Evolutionary conservation across 1,140 invertebrate genomes (phyloP).

Genomic region (Drosophila quadrilineata): DNA sequence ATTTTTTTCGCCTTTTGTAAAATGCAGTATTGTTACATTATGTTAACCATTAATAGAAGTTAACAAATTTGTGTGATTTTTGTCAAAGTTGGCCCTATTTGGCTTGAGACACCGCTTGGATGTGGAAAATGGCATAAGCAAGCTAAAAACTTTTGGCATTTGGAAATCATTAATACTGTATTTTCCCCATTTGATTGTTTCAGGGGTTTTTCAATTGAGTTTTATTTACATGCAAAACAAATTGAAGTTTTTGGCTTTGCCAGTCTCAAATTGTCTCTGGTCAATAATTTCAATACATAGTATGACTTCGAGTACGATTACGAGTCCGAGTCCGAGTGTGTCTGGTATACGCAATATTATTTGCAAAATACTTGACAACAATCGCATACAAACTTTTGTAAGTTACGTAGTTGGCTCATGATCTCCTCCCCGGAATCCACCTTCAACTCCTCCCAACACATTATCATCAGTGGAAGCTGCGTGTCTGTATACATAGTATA

Average conservation of each 20-base stretch:
- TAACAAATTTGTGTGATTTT: no score
- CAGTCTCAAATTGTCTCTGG: constrained; percentile 29
- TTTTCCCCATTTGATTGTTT: constrained; percentile 19
- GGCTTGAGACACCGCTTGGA: no score
- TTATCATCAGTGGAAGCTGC: no score
- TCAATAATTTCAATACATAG: constrained; percentile 57
- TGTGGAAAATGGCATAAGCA: no score
- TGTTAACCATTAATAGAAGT: no score
- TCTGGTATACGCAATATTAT: constrained; percentile 64
- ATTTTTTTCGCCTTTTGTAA: no score
- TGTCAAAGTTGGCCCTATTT: no score
- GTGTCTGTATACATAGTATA: constrained; percentile 15
- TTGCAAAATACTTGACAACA: constrained; percentile 56
- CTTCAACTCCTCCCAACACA: neutral
- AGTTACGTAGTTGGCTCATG: constrained; percentile 52
- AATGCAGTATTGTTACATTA: no score
- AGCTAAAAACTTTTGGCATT: no score
- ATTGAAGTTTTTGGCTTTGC: constrained; percentile 9
- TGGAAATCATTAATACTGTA: no score
- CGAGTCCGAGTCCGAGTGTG: no score
- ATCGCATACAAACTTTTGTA: constrained; percentile 50
- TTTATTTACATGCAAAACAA: constrained; percentile 35
- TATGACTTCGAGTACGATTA: no score
- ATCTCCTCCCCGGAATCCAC: neutral
- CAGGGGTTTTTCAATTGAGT: constrained; percentile 9